phyloP scores from a whole-genome alignment of 2,888 invertebrate genomes.

The Ligdia adustata region DNA sequence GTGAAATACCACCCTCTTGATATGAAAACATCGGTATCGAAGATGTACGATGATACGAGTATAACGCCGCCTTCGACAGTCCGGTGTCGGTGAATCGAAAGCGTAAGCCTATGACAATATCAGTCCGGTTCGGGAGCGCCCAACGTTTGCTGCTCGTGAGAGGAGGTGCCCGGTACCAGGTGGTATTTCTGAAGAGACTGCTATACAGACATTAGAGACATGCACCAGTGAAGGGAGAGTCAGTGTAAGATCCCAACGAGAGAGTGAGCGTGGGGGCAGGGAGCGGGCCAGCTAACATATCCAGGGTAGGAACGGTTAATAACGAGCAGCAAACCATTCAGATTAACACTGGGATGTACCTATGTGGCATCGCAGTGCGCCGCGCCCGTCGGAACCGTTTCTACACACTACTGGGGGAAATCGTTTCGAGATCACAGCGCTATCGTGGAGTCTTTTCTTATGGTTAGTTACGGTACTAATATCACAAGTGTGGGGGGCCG shows the following conservation, averaged over 20 bases:
- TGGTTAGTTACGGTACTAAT: conserved; percentile 69
- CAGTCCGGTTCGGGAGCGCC: conserved; percentile 11
- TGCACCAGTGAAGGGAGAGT: conserved; percentile 67
- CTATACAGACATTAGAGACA: conserved; percentile 73
- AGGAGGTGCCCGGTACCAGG: conserved; percentile 55
- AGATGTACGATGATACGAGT: conserved; percentile 14
- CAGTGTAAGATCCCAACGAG: conserved; percentile 59
- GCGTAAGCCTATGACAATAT: conserved; percentile 22
- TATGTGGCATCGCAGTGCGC: conserved; percentile 60
- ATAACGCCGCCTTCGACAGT: conserved; percentile 16
- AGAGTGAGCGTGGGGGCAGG: conserved; percentile 44
- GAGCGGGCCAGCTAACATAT: conserved; percentile 64
- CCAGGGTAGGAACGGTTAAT: conserved; percentile 70
- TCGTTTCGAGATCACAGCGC: conserved; percentile 75
- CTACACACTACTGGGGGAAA: conserved; percentile 70
- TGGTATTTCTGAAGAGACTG: conserved; percentile 71
- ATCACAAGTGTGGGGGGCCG: conserved; percentile 59
- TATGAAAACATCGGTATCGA: conserved; percentile 34
- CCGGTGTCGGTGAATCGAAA: conserved; percentile 19
- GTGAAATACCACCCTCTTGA: conserved; percentile 77
- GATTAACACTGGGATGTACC: conserved; percentile 75
- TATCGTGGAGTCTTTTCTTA: conserved; percentile 71
- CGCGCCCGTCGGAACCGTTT: conserved; percentile 54
- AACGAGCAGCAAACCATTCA: conserved; percentile 83
- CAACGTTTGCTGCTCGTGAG: conserved; percentile 66